Evolutionary conservation across 2,888 invertebrate genomes (phyloP).

Genomic region (Nephrotoma appendiculata): DNA sequence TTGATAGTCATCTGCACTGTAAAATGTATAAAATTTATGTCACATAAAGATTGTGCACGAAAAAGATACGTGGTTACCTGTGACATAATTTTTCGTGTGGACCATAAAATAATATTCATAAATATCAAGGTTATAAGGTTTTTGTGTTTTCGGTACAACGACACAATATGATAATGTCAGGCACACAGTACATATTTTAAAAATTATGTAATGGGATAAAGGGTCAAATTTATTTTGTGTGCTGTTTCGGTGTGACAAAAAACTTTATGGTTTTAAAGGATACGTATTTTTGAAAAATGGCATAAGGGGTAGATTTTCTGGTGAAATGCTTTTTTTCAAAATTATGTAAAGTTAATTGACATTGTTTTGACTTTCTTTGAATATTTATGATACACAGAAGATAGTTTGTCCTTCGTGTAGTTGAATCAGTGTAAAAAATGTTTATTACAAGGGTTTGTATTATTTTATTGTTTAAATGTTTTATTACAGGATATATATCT

Average conservation of each 20-base stretch:
- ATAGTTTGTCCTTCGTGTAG: background rate
- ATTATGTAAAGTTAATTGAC: background rate
- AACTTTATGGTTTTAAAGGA: background rate
- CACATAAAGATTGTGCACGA: background rate
- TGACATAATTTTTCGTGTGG: background rate
- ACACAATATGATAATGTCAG: background rate
- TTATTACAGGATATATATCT: background rate
- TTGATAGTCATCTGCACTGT: background rate
- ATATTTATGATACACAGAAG: background rate
- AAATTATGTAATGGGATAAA: background rate
- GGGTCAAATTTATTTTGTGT: background rate
- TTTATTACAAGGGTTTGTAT: background rate
- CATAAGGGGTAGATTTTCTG: background rate
- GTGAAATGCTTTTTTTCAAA: background rate
- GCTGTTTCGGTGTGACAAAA: background rate
- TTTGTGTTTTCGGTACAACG: background rate
- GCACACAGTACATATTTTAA: background rate
- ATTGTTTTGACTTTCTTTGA: background rate
- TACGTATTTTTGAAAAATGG: background rate
- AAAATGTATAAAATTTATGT: background rate
- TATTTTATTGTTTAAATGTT: background rate
- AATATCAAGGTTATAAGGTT: background rate
- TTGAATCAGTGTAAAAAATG: background rate
- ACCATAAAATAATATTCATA: background rate
- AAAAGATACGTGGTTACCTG: background rate